Base-by-base conservation (phyloP, 2,113 vertebrate genomes). In the Lynx canadensis region DNA sequence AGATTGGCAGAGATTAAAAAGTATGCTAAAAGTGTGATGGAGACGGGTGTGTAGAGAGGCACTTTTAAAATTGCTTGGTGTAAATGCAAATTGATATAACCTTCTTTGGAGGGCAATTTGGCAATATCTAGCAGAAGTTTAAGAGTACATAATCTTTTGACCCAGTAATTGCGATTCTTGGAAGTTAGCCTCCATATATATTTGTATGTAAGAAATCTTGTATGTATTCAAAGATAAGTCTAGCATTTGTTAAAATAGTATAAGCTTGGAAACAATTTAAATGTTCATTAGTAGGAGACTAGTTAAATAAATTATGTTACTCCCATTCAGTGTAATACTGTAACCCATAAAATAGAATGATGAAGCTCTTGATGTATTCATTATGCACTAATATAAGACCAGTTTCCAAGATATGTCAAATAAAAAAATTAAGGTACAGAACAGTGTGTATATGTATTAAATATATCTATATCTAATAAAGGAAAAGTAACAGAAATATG, bases 191-290 rank as follows among this genome's bases (percentile, higher is more conserved):
- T 88, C 96, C 21, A 74, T 84, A 66, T 19, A 57, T 66, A 74
- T 83, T 96, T 95, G 33, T 57, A 76, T 83, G n/a, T 90, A 79
- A 87, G n/a, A 90, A 94, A 82, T 74, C 12, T 91, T 90, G 25
- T n/a, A 29, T 68, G 16, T 86, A 50, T 95, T 89, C 4, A 81
- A 9, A 88, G 83, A 76, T 82, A 45, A 63, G 50, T 95, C 33
- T 65, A 91, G 3, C 13, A 89, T 88, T 96, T 36, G 9, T 88
- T 76, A 36, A 38, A 93, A 74, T 52, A 80, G 27, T 91, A 74
- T 85, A 85, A 96, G 16, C 69, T 90, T 87, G 74, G 63, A 50
- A 84, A 57, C 33, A 91, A 91, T 80, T 73, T 93, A 81, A 95
- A 78, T 82, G 66, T 63, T 97, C 6, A 63, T 66, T 89, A 81